Base-by-base conservation (phyloP, 53 echinoderm and acorn worm genomes). In the Glandiceps talaboti region DNA sequence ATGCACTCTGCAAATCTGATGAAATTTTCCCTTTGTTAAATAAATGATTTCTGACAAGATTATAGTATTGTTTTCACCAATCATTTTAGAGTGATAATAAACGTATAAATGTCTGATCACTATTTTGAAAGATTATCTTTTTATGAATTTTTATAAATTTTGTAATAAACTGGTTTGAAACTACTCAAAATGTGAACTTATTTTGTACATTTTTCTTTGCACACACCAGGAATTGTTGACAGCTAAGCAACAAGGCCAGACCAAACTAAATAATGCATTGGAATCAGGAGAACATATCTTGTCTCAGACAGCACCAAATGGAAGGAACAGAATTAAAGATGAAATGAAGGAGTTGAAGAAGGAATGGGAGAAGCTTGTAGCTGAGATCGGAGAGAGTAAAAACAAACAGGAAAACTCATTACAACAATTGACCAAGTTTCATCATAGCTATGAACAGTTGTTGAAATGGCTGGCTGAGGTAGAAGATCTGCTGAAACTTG, bases 401-500 rank as follows among this genome's bases (percentile, higher is more conserved):
- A 20, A 6, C 64, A 45, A 45, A 20, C 64, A 45, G 74, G 86
- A 88, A 14, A 30, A 27, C 27, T 76, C 84, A 29, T 73, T 92
- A 77, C 85, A 86, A 28, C 84, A 86, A 73, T 92, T 88, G 93
- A 79, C 82, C 79, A 86, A 86, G 73, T 83, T 80, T 76, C 86
- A 84, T 10, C 78, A 85, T 28, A 83, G 86, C 33, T 88, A 83
- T 32, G 86, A 90, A 75, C 80, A 78, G 77, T 81, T 93, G 27
- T 77, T 87, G 74, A 87, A 91, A 84, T 96, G 97, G 97, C 33
- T 93, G 89, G 88, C 79, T 29, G 86, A 79, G 12, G 74, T 74
- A 0, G 88, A 94, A 45, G 80, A 80, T 20, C 28, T 29, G 28
- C 81, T 93, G 80, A 88, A 81, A 33, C 79, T 79, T 31, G 77